A percentile compares a stretch with the other conserved stretches of the same genome.
phyloP scores from a whole-genome alignment of 2,797 vertebrate genomes.

The Malacoctenus gilli region DNA sequence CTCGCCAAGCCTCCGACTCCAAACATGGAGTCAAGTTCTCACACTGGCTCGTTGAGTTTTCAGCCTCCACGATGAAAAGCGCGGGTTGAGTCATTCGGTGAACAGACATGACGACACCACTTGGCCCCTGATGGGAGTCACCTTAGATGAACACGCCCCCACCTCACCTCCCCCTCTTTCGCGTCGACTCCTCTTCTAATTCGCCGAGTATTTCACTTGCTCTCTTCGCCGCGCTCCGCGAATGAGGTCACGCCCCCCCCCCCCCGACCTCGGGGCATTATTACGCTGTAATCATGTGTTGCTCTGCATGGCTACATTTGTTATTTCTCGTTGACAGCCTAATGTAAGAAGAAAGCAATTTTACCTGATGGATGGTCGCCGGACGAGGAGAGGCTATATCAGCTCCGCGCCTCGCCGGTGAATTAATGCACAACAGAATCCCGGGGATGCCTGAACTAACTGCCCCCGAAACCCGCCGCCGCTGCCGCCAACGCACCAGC shows the following conservation, averaged over 20 bases:
- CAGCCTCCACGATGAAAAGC: too few species aligned
- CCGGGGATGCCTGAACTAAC: constrained; percentile 33
- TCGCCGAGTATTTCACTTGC: constrained; percentile 28
- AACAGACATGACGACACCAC: not conserved
- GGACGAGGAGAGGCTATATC: constrained; percentile 53
- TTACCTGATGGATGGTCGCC: constrained; percentile 74
- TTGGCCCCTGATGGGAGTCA: constrained; percentile 8
- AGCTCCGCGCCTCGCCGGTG: constrained; percentile 53
- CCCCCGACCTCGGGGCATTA: constrained; percentile 67
- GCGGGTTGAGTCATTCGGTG: constrained; percentile 2
- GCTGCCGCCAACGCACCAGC: constrained; percentile 44
- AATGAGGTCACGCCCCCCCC: constrained; percentile 57
- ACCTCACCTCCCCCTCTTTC: too few species aligned
- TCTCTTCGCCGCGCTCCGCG: constrained; percentile 31
- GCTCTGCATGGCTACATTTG: constrained; percentile 72
- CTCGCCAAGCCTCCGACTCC: too few species aligned
- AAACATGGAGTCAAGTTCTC: too few species aligned
- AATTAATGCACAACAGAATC: constrained; percentile 68
- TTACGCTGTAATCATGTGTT: constrained; percentile 74
- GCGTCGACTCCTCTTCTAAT: constrained; percentile 27
- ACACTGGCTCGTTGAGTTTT: too few species aligned
- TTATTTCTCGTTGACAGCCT: constrained; percentile 72
- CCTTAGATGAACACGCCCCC: constrained; percentile 24
- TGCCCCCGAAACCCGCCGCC: constrained; percentile 33
- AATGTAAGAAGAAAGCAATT: constrained; percentile 74